A percentile compares a stretch with the other conserved stretches of the same genome.
Evolutionary conservation across 2,797 vertebrate species (phyloP).

Genomic region (Dromococcyx pavoninus): DNA sequence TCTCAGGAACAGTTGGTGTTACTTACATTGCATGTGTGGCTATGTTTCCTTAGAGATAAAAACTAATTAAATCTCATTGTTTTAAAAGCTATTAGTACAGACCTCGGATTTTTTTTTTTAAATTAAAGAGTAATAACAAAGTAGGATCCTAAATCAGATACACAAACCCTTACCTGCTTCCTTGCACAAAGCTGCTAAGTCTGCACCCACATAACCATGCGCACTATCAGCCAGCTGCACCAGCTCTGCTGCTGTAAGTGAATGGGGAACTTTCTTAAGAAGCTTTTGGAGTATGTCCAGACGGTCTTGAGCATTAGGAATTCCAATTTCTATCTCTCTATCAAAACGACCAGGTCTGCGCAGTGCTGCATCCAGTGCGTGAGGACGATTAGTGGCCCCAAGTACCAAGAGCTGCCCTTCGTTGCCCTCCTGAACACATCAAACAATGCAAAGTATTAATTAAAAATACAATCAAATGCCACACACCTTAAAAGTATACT

Average conservation of each 20-base stretch:
- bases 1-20: background rate
- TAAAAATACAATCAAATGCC: background rate
- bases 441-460: background rate
- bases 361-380: slow-evolving; percentile 89
- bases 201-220: slow-evolving; percentile 95
- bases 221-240: slow-evolving; percentile 81
- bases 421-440: slow-evolving; percentile 82
- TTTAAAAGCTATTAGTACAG: background rate
- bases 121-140: background rate
- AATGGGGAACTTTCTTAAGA: slow-evolving; percentile 81
- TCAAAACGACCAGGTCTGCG: slow-evolving; percentile 94
- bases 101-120: background rate
- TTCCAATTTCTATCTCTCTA: slow-evolving; percentile 94
- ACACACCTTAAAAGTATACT: background rate
- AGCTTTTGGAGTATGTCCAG: slow-evolving; percentile 88
- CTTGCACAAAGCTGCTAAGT: slow-evolving; percentile 91
- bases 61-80: background rate
- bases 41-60: background rate
- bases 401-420: slow-evolving; percentile 91
- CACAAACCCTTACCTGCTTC: slow-evolving; percentile 84
- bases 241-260: slow-evolving; percentile 77
- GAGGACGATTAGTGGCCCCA: slow-evolving; percentile 93
- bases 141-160: background rate
- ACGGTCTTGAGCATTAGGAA: slow-evolving; percentile 84
- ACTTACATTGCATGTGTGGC: background rate